Percentiles rank a stretch among this genome's conserved stretches.
phyloP scores from a whole-genome alignment of 2,888 invertebrate species.

The Asteroscopus sphinx region DNA sequence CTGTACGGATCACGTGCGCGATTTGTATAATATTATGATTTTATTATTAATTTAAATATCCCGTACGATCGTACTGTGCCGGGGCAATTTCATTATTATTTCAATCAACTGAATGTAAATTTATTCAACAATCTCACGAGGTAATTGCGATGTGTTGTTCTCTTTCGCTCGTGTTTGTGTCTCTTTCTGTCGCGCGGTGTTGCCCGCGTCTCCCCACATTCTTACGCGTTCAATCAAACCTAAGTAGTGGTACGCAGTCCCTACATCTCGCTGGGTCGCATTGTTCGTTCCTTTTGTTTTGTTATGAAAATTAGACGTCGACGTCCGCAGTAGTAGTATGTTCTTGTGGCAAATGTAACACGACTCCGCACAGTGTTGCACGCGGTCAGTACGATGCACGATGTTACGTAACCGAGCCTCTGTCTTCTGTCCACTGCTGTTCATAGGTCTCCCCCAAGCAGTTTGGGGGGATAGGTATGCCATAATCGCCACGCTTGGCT shows the following conservation, averaged over 20 bases:
- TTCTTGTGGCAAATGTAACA: constrained; percentile 57
- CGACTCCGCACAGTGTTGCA: constrained; percentile 39
- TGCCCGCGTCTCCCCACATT: constrained; percentile 81
- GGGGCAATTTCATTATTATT: constrained; percentile 90
- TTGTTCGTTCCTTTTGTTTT: constrained; percentile 79
- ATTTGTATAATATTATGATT: constrained; percentile 87
- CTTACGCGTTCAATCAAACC: constrained; percentile 88
- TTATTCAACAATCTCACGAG: constrained; percentile 90
- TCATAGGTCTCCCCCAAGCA: too few relatives aligned
- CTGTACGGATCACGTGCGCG: constrained; percentile 67
- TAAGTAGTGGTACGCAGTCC: constrained; percentile 73
- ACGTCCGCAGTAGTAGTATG: constrained; percentile 56
- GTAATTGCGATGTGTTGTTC: constrained; percentile 85
- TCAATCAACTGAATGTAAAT: constrained; percentile 90
- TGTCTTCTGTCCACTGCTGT: too few relatives aligned
- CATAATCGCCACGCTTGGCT: too few relatives aligned
- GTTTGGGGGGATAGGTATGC: too few relatives aligned
- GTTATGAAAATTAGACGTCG: constrained; percentile 76
- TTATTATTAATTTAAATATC: constrained; percentile 90
- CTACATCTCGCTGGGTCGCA: constrained; percentile 70
- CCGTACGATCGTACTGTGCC: constrained; percentile 84
- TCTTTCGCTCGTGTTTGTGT: constrained; percentile 62
- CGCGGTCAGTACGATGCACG: constrained; percentile 3
- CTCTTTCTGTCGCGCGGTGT: constrained; percentile 66
- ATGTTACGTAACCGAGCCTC: constrained; percentile 18